These are phyloP conservation scores for Phataginus tetradactyla DNA, from an alignment of 2,797 vertebrate genomes.

Conservation along the genomic window DNA sequence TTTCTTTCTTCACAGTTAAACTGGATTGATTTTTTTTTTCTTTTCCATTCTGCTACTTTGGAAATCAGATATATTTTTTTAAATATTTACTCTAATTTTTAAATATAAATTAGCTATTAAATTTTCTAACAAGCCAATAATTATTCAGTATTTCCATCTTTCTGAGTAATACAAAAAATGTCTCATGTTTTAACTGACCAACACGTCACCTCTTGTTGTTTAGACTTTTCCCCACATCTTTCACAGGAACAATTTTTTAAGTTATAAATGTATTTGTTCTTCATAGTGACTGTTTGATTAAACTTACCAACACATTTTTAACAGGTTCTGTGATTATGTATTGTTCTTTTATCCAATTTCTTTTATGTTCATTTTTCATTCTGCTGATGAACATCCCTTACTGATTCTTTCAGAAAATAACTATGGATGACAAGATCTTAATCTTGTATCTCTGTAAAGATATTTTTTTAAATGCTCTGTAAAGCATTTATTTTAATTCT, in stretches of 20 bases:
- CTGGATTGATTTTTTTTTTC: neutral
- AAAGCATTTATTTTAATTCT: neutral
- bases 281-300: neutral
- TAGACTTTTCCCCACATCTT: neutral
- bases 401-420: conserved; percentile 23
- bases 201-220: neutral
- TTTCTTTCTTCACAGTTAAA: neutral
- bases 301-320: conserved; percentile 14
- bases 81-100: neutral
- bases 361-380: neutral
- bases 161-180: neutral
- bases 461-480: neutral
- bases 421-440: neutral
- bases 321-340: neutral
- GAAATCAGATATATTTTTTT: conserved; percentile 2
- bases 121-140: neutral
- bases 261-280: neutral
- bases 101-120: neutral
- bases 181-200: neutral
- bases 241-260: neutral
- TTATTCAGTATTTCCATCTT: neutral
- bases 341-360: neutral
- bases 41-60: neutral
- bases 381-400: neutral
- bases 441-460: neutral